Conservation (phyloP, 2,888 invertebrate species). For the Zootermopsis nevadensis region DNA sequence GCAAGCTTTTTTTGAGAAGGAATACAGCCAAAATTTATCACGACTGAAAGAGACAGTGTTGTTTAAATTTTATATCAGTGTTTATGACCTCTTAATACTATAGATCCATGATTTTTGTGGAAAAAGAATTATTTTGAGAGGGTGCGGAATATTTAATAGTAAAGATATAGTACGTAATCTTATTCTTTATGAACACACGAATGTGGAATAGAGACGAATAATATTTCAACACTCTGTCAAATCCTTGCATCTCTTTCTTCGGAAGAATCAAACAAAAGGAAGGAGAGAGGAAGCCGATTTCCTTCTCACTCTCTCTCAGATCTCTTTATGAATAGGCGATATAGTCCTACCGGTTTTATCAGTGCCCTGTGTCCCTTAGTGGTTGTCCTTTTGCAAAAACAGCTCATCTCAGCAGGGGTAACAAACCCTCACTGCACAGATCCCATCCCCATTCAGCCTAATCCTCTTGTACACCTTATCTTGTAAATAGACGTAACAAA, state of each 20-base stretch:
- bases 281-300: not conserved
- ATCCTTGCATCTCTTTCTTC: not conserved
- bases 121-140: not conserved
- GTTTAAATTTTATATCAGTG: no score
- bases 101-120: not conserved
- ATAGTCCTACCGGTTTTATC: constrained; percentile 38
- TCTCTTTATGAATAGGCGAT: not conserved
- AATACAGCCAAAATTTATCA: no score
- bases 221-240: not conserved
- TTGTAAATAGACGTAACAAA: constrained; percentile 36
- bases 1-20: no score
- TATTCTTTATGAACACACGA: constrained; percentile 3
- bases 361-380: constrained; percentile 20
- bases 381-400: constrained; percentile 50
- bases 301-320: not conserved
- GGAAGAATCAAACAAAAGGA: not conserved
- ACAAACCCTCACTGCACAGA: not conserved
- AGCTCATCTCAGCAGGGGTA: constrained; percentile 45
- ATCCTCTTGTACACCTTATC: constrained; percentile 33
- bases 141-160: not conserved
- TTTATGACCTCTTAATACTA: no score
- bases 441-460: constrained; percentile 21
- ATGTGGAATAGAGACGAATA: not conserved
- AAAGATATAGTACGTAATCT: not conserved
- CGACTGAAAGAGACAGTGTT: no score